Evolutionary conservation across 2,888 invertebrate species (phyloP), one percentile per base, ranked within the genome.

Genomic region (Laothoe populi): DNA sequence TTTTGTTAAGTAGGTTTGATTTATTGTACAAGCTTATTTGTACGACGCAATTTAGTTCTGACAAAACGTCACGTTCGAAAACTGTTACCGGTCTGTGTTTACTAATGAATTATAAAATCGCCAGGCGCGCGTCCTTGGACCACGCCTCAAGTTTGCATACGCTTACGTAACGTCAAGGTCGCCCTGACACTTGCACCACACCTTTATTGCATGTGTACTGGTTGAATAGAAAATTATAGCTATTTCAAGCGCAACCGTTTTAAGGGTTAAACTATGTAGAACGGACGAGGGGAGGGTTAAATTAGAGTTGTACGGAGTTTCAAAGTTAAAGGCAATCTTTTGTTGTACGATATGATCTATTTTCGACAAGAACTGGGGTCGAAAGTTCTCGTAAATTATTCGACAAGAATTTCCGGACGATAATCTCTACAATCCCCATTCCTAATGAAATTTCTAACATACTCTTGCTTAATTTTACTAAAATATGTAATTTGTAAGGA

Each of bases 91-190:
- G 49, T n/a, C 31, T 19, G 19, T 58, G 42, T 42, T 42, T 42
- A 42, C 7, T 57, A 57, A 46, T 46, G 38, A 57, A 16, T 61
- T 61, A 46, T 61, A 59, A 59, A 69, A 75, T 72, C 78, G 78
- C 77, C 65, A 26, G 60, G 62, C 77, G 72, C 76, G 68, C 68
- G 77, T 73, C 75, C 83, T 86, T 87, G 81, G 77, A 69, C 81
- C 88, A 81, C 77, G 71, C 83, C 81, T 71, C 60, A 68, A 63
- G 70, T 79, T 84, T 81, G 82, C 81, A 85, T 81, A 79, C 75
- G 73, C 67, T 89, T 88, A 88, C 81, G 82, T 87, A 88, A 87
- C 72, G 8, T 65, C 83, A 88, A 90, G 89, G 90, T 79, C 86
- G 77, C 70, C 63, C 80, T 77, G 77, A 78, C 84, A 86, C 83